A percentile compares a stretch with the other conserved stretches of the same genome.
Evolutionary conservation across 2,888 invertebrate species (phyloP).

Genomic region (Anoncus sp.): DNA sequence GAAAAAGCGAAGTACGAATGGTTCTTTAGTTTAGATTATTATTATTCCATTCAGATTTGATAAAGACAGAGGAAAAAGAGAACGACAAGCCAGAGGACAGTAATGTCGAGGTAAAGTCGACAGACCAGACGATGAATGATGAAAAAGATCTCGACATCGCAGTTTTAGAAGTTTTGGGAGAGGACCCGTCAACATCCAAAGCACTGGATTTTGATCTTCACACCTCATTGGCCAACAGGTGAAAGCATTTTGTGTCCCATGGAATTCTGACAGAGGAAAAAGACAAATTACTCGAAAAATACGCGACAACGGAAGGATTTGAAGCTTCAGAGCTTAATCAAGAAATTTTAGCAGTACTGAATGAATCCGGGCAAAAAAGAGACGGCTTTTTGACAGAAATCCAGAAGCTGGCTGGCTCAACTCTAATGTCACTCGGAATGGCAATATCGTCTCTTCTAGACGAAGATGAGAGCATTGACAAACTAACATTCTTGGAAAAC

Average conservation of each 20-base stretch:
- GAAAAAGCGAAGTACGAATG: too few species aligned
- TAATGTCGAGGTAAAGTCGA: neutral
- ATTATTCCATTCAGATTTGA: conserved; percentile 5
- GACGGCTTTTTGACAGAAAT: neutral
- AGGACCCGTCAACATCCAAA: conserved; percentile 25
- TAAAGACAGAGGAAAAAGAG: conserved; percentile 3
- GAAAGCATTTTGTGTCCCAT: conserved; percentile 22
- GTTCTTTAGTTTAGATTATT: too few species aligned
- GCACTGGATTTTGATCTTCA: conserved; percentile 19
- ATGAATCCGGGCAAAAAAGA: conserved; percentile 12
- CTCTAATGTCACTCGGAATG: conserved; percentile 2
- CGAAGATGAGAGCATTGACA: conserved; percentile 8
- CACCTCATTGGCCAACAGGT: conserved; percentile 15
- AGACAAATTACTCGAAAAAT: conserved; percentile 18
- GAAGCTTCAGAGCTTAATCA: conserved; percentile 10
- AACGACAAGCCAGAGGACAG: conserved; percentile 9
- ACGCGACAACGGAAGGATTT: conserved; percentile 18
- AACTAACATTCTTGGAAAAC: conserved; percentile 5
- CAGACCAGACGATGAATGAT: neutral
- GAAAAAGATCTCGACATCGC: conserved; percentile 13
- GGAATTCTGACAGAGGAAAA: neutral
- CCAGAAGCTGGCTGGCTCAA: neutral
- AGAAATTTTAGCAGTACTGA: neutral
- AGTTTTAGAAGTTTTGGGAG: conserved; percentile 36
- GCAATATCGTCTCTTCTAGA: conserved; percentile 10